Conservation (phyloP, 2,888 invertebrate species). For the Drosophila pegasa region DNA sequence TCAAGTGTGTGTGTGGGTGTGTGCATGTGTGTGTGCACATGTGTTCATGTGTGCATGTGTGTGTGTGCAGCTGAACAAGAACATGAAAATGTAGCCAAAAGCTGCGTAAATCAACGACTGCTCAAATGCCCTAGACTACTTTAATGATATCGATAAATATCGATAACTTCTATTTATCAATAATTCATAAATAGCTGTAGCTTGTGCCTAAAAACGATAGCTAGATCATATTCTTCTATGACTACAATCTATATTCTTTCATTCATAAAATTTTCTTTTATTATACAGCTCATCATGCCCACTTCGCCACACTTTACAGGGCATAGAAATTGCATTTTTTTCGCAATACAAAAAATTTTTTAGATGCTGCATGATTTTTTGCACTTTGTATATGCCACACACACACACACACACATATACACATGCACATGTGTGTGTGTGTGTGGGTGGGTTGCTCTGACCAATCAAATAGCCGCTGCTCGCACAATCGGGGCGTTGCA, state of each 20-base stretch:
- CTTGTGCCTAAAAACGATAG: too few relatives aligned
- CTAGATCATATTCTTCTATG: too few relatives aligned
- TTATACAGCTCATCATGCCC: slow-evolving; percentile 2
- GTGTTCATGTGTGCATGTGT: slow-evolving; percentile 3
- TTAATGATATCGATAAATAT: background rate
- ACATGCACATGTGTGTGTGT: slow-evolving; percentile 5
- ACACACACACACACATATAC: background rate
- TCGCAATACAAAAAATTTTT: slow-evolving; percentile 45
- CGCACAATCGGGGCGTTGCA: slow-evolving; percentile 67
- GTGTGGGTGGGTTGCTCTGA: slow-evolving; percentile 28
- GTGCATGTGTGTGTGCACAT: background rate
- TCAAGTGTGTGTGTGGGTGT: slow-evolving; percentile 26
- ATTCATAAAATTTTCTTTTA: background rate
- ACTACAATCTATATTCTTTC: too few relatives aligned
- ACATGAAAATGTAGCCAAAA: slow-evolving; percentile 32
- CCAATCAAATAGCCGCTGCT: slow-evolving; percentile 67
- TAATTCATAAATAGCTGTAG: background rate
- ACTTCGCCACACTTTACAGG: slow-evolving; percentile 25
- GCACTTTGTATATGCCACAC: slow-evolving; percentile 6
- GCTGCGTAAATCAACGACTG: background rate
- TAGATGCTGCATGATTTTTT: slow-evolving; percentile 38
- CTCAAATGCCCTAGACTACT: slow-evolving; percentile 13
- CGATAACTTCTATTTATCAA: background rate
- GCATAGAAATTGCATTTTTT: slow-evolving; percentile 53
- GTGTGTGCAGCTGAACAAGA: slow-evolving; percentile 35